These are phyloP conservation scores for Scomber colias DNA, from an alignment of 2,113 vertebrate genomes.

Conservation along the genomic window DNA sequence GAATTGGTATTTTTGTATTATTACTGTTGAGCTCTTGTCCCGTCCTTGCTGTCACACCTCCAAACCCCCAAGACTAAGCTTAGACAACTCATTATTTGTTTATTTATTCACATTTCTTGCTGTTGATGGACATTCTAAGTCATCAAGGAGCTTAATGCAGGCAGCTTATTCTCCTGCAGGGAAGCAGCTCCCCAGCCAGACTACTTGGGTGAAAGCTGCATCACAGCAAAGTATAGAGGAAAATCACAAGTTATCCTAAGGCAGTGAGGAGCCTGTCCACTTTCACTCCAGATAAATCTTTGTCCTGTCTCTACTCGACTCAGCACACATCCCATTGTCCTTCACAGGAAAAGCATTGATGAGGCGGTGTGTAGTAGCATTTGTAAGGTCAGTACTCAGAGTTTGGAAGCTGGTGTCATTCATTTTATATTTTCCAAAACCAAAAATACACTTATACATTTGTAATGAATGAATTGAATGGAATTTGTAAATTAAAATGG, in stretches of 20 bases:
- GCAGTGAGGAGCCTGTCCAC: conserved; percentile 29
- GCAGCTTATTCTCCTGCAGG: conserved; percentile 35
- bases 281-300: conserved; percentile 34
- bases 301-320: background rate
- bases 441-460: background rate
- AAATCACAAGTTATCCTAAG: conserved; percentile 49
- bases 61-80: background rate
- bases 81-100: conserved; percentile 35
- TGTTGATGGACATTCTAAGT: conserved; percentile 21
- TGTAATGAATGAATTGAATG: background rate
- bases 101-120: background rate
- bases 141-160: conserved; percentile 43
- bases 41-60: background rate
- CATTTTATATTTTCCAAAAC: background rate
- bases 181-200: conserved; percentile 30
- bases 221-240: conserved; percentile 27
- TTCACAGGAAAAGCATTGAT: background rate
- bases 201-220: conserved; percentile 47
- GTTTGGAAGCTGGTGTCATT: background rate
- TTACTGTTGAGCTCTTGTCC: conserved; percentile 3
- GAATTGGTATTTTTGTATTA: conserved; percentile 23
- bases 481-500: no score
- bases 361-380: background rate
- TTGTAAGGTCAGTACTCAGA: background rate
- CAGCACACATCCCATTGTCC: conserved; percentile 8